Conservation (phyloP, 1,140 invertebrate species). For the Panagrolaimus sp. region DNA sequence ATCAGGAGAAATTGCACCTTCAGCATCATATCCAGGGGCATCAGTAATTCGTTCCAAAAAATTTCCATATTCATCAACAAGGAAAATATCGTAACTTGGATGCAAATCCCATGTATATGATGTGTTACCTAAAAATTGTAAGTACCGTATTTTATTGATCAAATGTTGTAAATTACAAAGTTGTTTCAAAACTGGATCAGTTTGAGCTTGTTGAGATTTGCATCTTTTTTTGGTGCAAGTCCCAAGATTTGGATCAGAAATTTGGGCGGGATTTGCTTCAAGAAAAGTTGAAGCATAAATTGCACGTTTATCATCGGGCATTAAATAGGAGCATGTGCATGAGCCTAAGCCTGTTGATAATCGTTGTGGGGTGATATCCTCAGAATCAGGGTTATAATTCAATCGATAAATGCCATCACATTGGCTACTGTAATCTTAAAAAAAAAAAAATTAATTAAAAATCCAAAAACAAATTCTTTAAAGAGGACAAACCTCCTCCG, state of each 20-base stretch:
- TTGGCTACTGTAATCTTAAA: slow-evolving; percentile 4
- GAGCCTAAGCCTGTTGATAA: slow-evolving; percentile 32
- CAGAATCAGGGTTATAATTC: not conserved
- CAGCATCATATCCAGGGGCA: slow-evolving; percentile 36
- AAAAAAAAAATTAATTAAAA: slow-evolving; percentile 25
- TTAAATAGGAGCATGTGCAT: slow-evolving; percentile 38
- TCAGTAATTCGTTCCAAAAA: slow-evolving; percentile 31
- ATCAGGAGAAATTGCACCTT: slow-evolving; percentile 41
- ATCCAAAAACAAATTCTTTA: slow-evolving; percentile 31
- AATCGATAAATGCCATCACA: slow-evolving; percentile 21
- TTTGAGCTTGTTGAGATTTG: slow-evolving; percentile 29
- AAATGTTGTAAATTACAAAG: slow-evolving; percentile 23
- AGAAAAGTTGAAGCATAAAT: slow-evolving; percentile 39
- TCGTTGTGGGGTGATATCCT: slow-evolving; percentile 15
- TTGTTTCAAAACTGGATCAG: slow-evolving; percentile 35
- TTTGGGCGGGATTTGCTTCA: not conserved
- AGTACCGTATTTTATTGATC: not conserved
- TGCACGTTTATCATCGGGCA: slow-evolving; percentile 29
- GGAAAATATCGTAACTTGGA: slow-evolving; percentile 37
- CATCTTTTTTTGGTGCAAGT: slow-evolving; percentile 32
- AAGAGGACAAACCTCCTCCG: no score
- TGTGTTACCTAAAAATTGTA: slow-evolving; percentile 25
- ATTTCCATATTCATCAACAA: slow-evolving; percentile 37
- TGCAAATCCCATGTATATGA: slow-evolving; percentile 39
- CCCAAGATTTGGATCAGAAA: slow-evolving; percentile 14